These are phyloP conservation scores for Glomeris maerens DNA, from an alignment of 1,140 invertebrate species.

Conservation along the genomic window DNA sequence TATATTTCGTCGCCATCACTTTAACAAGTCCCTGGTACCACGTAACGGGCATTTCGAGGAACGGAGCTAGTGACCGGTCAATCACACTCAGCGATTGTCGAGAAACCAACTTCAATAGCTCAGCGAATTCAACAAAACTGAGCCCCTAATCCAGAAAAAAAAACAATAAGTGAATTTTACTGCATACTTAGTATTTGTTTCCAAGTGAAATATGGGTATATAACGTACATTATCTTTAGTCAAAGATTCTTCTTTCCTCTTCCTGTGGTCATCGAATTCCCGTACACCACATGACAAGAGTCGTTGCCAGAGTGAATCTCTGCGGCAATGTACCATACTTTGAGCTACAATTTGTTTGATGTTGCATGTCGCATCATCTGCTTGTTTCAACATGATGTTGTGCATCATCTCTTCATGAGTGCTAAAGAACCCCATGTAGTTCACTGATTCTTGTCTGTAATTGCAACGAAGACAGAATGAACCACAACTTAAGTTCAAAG, in stretches of 20 bases:
- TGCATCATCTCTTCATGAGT: constrained; percentile 58
- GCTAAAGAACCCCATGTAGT: constrained; percentile 60
- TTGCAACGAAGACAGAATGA: too few relatives aligned
- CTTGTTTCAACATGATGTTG: constrained; percentile 46
- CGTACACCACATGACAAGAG: constrained; percentile 34
- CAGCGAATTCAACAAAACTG: constrained; percentile 47
- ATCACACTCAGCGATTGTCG: constrained; percentile 42
- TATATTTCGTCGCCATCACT: constrained; percentile 47
- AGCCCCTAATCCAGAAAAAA: constrained; percentile 27
- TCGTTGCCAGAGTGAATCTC: constrained; percentile 56
- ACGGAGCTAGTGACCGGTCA: constrained; percentile 42
- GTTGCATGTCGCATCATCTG: constrained; percentile 40
- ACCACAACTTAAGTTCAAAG: too few relatives aligned
- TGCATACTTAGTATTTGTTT: neutral
- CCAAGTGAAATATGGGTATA: neutral
- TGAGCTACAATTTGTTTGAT: constrained; percentile 48
- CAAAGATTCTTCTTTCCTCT: constrained; percentile 15
- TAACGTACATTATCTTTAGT: neutral
- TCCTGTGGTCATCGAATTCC: constrained; percentile 22
- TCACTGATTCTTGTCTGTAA: constrained; percentile 49
- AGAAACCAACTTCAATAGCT: constrained; percentile 45
- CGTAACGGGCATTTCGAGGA: constrained; percentile 45
- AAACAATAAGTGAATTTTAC: neutral
- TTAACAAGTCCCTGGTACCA: constrained; percentile 53
- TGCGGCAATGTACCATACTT: constrained; percentile 51